These are phyloP conservation scores for Pseudomyrmex concolor DNA, from an alignment of 1,140 invertebrate genomes.

Conservation along the genomic window DNA sequence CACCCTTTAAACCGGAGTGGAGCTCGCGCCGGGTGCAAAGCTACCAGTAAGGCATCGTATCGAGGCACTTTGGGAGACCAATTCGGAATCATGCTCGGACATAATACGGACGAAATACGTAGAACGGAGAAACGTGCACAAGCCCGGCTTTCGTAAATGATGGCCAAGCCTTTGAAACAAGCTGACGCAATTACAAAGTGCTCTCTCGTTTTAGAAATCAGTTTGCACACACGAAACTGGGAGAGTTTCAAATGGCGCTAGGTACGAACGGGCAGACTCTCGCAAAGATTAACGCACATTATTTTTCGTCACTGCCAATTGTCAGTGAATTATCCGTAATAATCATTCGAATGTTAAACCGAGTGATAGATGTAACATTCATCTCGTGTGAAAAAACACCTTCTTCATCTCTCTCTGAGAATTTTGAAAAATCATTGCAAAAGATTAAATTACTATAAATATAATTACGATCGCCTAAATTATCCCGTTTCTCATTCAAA, in stretches of 20 bases:
- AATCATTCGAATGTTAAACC: neutral
- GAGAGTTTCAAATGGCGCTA: conserved; percentile 33
- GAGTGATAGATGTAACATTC: neutral
- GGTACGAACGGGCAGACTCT: neutral
- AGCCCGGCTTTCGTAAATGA: conserved; percentile 38
- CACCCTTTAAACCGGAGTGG: conserved; percentile 71
- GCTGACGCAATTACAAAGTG: conserved; percentile 48
- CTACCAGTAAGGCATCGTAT: conserved; percentile 53
- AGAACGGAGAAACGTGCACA: neutral
- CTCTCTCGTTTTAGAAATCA: conserved; percentile 52
- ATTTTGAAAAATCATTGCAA: no score
- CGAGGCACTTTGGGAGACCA: conserved; percentile 29
- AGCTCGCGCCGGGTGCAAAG: conserved; percentile 28
- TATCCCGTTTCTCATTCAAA: neutral
- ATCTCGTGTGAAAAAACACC: no score
- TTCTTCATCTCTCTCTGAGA: no score
- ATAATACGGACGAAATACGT: conserved; percentile 39
- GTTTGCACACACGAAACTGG: conserved; percentile 13
- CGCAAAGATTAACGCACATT: conserved; percentile 6
- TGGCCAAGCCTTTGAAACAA: conserved; percentile 7
- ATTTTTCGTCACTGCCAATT: neutral
- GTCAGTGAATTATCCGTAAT: conserved; percentile 18
- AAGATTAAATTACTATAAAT: no score
- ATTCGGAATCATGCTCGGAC: conserved; percentile 52
- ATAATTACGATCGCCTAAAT: no score